Evolutionary conservation across 2,797 vertebrate genomes (phyloP).

Genomic region (Cheirogaleus major): DNA sequence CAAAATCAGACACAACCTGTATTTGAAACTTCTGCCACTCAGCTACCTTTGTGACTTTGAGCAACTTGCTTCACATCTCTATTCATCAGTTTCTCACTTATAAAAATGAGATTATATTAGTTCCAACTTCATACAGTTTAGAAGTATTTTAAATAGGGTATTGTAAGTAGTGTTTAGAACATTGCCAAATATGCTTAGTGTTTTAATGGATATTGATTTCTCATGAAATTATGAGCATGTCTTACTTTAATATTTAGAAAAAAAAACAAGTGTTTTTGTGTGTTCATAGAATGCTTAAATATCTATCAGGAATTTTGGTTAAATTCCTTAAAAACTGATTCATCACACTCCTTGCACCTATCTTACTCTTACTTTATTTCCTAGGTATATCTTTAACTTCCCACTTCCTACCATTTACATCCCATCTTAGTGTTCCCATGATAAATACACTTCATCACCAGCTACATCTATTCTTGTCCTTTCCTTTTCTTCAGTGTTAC

Average conservation of each 20-base stretch:
- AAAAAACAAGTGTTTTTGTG: not conserved
- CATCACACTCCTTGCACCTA: not conserved
- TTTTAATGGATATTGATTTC: slow-evolving; percentile 46
- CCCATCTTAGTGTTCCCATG: slow-evolving; percentile 3
- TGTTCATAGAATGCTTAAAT: not conserved
- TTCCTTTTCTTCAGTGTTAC: not conserved
- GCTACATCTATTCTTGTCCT: not conserved
- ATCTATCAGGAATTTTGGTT: slow-evolving; percentile 16
- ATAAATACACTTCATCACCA: not conserved
- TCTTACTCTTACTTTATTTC: slow-evolving; percentile 38
- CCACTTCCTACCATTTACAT: not conserved
- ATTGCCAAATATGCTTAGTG: not conserved
- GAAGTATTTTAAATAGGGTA: slow-evolving; percentile 24
- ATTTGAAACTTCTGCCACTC: not conserved
- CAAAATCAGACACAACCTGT: not conserved
- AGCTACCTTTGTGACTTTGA: not conserved
- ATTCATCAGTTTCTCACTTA: not conserved
- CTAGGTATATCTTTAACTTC: slow-evolving; percentile 14
- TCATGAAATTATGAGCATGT: slow-evolving; percentile 32
- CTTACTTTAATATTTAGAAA: slow-evolving; percentile 57
- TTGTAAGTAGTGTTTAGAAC: not conserved
- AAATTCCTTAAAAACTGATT: slow-evolving; percentile 57
- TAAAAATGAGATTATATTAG: not conserved
- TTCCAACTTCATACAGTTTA: not conserved
- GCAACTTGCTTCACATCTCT: not conserved